phyloP scores from a whole-genome alignment of 1,140 invertebrate genomes.

The Diplogasteroides magnus region DNA sequence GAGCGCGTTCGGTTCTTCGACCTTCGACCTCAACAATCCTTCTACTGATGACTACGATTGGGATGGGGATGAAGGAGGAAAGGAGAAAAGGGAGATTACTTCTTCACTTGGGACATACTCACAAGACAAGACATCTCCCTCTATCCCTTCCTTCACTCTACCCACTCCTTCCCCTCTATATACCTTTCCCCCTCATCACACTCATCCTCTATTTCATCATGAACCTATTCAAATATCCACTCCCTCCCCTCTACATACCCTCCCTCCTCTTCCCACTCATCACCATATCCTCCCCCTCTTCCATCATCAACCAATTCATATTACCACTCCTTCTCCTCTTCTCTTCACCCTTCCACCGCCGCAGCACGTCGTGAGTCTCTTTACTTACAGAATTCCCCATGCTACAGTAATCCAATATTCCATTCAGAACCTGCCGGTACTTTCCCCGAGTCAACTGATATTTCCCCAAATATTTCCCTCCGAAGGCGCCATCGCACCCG shows the following conservation, averaged over 20 bases:
- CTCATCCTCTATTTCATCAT: neutral
- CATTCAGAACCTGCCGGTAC: neutral
- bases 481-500: neutral
- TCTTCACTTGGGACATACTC: neutral
- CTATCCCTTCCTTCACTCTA: too few species aligned
- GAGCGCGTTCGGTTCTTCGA: too few species aligned
- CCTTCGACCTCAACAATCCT: too few species aligned
- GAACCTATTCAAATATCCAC: neutral
- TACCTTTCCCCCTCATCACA: neutral
- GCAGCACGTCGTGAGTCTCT: neutral
- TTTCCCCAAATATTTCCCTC: neutral
- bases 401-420: neutral
- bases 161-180: neutral
- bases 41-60: too few species aligned
- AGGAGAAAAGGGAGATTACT: too few species aligned
- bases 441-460: neutral
- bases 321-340: neutral
- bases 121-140: too few species aligned
- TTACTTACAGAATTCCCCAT: neutral
- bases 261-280: neutral
- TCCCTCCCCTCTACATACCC: neutral
- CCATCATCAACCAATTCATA: neutral
- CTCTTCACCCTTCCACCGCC: neutral
- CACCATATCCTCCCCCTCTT: neutral
- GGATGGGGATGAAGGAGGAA: too few species aligned